These are phyloP conservation scores for Nudaria mundana DNA, from an alignment of 2,888 invertebrate genomes.

Conservation along the genomic window DNA sequence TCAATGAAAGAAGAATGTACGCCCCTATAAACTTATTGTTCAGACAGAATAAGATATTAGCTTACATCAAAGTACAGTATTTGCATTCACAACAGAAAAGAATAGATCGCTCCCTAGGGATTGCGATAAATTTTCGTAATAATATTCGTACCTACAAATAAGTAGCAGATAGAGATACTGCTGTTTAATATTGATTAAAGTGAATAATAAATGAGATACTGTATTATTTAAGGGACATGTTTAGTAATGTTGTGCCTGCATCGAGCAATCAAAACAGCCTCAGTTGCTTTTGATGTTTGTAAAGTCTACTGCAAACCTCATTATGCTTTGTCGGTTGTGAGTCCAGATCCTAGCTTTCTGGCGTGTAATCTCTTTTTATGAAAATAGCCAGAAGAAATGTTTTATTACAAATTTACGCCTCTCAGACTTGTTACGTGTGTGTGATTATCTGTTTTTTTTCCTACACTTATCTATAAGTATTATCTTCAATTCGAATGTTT, in stretches of 20 bases:
- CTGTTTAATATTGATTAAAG: slow-evolving; percentile 33
- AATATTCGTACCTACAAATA: slow-evolving; percentile 11
- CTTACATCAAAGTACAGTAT: slow-evolving; percentile 34
- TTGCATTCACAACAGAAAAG: slow-evolving; percentile 33
- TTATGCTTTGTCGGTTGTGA: background rate
- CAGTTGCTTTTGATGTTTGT: background rate
- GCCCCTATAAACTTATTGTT: slow-evolving; percentile 16
- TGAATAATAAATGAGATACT: slow-evolving; percentile 35
- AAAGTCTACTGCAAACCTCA: background rate
- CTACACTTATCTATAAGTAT: no score
- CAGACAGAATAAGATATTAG: slow-evolving; percentile 44
- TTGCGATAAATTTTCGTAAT: slow-evolving; percentile 35
- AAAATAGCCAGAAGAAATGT: no score
- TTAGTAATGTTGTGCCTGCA: slow-evolving; percentile 9
- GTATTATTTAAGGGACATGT: slow-evolving; percentile 24
- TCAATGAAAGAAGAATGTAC: slow-evolving; percentile 5
- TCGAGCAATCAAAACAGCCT: background rate
- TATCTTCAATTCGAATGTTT: no score
- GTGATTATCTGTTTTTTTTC: no score
- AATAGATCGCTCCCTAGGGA: slow-evolving; percentile 32
- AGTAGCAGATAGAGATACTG: slow-evolving; percentile 17
- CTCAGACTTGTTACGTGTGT: no score
- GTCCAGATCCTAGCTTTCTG: background rate
- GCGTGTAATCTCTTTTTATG: background rate
- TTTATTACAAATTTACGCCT: no score